Evolutionary conservation across 2,888 invertebrate species (phyloP), one percentile per base, ranked within the genome.

Genomic region (Eledona agricola): DNA sequence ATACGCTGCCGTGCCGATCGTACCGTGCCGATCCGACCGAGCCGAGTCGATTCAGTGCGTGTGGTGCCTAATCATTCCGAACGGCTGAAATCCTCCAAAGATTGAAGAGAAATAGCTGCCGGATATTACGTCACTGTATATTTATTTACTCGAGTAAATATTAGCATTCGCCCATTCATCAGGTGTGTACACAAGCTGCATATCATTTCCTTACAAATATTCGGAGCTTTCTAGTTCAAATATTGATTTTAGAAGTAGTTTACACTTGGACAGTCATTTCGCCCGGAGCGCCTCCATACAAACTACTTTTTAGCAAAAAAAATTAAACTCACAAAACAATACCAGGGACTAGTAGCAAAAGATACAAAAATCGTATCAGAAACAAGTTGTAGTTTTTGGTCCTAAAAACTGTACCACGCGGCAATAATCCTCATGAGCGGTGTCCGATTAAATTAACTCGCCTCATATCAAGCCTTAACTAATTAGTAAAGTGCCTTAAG

Each of bases 151-250:
- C 50, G 53, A 55, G 71, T 67, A 72, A 73, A 73, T 74, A 72
- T 74, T 74, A 63, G 69, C 69, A 62, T 70, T 71, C 69, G 70
- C 67, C 72, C 72, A 71, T 73, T 73, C 72, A 70, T 73, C 71
- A 70, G 71, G 70, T 73, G 71, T 72, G 68, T 73, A 64, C 68
- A 67, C 66, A 74, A 66, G 69, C 72, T 72, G 72, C 72, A 72
- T 74, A 73, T 74, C 73, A 69, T 72, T 73, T 73, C 71, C 73
- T 71, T 66, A 69, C 70, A 71, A 71, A 72, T 70, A 69, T 69
- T 66, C 66, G 25, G 56, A 58, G 64, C 65, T 63, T 66, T 65
- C 60, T 56, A 61, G 59, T 54, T 69, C 67, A 69, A 71, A 71
- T 70, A 71, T 71, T 71, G 66, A 65, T 66, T 69, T 63, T 69